phyloP scores from a whole-genome alignment of 2,888 invertebrate species.

The Clepsis dumicolana region DNA sequence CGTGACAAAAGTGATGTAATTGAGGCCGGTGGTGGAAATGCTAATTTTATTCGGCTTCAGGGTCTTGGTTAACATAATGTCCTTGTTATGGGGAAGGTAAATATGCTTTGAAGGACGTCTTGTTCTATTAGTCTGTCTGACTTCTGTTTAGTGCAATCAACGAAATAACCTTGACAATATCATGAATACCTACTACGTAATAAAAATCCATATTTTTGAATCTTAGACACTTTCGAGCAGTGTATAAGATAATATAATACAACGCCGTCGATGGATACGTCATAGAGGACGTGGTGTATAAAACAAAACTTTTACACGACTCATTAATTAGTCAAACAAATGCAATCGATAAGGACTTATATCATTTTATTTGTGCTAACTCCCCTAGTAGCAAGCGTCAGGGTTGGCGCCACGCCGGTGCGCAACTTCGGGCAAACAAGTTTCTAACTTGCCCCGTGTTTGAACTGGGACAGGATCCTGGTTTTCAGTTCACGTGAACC shows the following conservation, averaged over 20 bases:
- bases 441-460: slow-evolving; percentile 54
- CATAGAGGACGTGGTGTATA: too few species aligned
- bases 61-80: slow-evolving; percentile 40
- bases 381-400: slow-evolving; percentile 8
- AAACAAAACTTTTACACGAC: too few species aligned
- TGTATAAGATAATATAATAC: too few species aligned
- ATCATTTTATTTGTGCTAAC: slow-evolving; percentile 3
- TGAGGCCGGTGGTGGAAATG: slow-evolving; percentile 34
- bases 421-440: slow-evolving; percentile 54
- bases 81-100: slow-evolving; percentile 28
- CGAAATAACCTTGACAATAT: not conserved
- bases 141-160: not conserved
- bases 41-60: slow-evolving; percentile 35
- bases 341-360: slow-evolving; percentile 5
- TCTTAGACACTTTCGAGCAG: too few species aligned
- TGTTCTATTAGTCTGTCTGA: not conserved
- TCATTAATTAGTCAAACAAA: too few species aligned
- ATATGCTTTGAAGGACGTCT: slow-evolving; percentile 9
- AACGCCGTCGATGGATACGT: too few species aligned
- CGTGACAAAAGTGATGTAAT: slow-evolving; percentile 37
- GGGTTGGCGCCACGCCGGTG: slow-evolving; percentile 15
- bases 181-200: too few species aligned
- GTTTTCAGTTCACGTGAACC: slow-evolving; percentile 3
- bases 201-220: too few species aligned
- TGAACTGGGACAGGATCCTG: slow-evolving; percentile 51